Conservation (phyloP, 2,113 vertebrate genomes). For the Cyprinodon brontotheroides region DNA sequence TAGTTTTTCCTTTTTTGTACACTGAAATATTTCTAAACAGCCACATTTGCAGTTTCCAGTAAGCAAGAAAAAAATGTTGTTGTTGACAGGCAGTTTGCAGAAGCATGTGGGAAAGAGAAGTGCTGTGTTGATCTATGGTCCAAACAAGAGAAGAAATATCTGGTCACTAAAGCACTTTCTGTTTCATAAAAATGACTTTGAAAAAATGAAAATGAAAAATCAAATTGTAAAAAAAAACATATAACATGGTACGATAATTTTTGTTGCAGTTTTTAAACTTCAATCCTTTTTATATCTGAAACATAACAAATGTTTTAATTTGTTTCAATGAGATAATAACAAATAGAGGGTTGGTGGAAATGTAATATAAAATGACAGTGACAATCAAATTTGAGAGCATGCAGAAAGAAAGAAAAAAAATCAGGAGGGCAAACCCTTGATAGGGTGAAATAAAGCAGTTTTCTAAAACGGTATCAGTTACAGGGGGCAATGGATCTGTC, state of each 20-base stretch:
- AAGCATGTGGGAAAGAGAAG: not conserved
- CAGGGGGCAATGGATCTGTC: slow-evolving; percentile 22
- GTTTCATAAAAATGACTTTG: not conserved
- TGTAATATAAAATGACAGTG: not conserved
- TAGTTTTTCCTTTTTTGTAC: too few species aligned
- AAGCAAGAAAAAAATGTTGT: too few species aligned
- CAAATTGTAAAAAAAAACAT: not conserved
- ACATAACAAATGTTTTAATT: not conserved
- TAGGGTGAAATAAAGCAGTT: slow-evolving; percentile 12
- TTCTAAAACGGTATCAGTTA: slow-evolving; percentile 26
- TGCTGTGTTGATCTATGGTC: too few species aligned
- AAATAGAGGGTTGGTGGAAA: slow-evolving; percentile 8
- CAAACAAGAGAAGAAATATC: not conserved
- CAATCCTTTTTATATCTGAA: not conserved
- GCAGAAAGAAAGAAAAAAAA: not conserved
- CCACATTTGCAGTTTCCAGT: too few species aligned
- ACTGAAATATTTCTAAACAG: too few species aligned
- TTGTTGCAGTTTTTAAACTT: not conserved
- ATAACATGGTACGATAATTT: not conserved
- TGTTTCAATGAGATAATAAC: not conserved
- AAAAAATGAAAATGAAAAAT: too few species aligned
- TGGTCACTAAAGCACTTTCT: not conserved
- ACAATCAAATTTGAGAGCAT: not conserved
- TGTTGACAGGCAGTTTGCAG: too few species aligned
- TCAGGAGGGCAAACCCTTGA: not conserved